phyloP scores from a whole-genome alignment of 30 jellyfish, hydroid and myxozoan genomes.

The Aurelia aurita region DNA sequence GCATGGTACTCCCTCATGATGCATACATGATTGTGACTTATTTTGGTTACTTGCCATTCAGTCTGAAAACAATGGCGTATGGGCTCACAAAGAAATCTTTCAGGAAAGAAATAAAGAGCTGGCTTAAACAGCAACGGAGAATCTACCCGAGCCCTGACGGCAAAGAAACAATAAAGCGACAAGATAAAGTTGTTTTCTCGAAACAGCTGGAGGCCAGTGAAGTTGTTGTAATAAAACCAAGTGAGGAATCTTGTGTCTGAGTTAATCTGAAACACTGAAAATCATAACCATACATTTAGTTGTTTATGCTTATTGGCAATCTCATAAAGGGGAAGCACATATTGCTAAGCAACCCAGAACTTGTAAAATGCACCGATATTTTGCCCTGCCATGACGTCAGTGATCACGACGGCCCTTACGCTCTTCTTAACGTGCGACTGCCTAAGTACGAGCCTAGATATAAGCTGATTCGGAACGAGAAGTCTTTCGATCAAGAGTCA shows the following conservation, averaged over 20 bases:
- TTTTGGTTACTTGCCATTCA: constrained; percentile 60
- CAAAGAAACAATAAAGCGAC: too few species aligned
- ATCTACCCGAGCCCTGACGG: too few species aligned
- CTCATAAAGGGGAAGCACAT: too few species aligned
- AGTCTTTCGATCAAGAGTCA: too few species aligned
- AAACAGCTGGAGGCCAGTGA: too few species aligned
- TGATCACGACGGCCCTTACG: constrained; percentile 28
- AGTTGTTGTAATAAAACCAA: too few species aligned
- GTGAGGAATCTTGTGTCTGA: too few species aligned
- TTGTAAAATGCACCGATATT: constrained; percentile 10
- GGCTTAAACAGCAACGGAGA: not conserved
- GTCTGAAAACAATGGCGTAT: constrained; percentile 39
- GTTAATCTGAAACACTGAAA: too few species aligned
- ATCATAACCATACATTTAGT: too few species aligned
- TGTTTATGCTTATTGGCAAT: too few species aligned
- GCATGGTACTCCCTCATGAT: constrained; percentile 17
- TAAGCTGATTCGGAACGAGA: constrained; percentile 7
- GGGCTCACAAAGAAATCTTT: constrained; percentile 39
- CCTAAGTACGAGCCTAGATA: constrained; percentile 22
- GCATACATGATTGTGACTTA: constrained; percentile 35
- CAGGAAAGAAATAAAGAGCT: constrained; percentile 23
- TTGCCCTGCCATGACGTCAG: constrained; percentile 15
- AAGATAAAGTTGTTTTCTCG: too few species aligned
- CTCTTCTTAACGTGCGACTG: constrained; percentile 2
- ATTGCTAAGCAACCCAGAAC: not conserved